phyloP scores from a whole-genome alignment of 2,797 vertebrate genomes.

The Malacoctenus gilli region DNA sequence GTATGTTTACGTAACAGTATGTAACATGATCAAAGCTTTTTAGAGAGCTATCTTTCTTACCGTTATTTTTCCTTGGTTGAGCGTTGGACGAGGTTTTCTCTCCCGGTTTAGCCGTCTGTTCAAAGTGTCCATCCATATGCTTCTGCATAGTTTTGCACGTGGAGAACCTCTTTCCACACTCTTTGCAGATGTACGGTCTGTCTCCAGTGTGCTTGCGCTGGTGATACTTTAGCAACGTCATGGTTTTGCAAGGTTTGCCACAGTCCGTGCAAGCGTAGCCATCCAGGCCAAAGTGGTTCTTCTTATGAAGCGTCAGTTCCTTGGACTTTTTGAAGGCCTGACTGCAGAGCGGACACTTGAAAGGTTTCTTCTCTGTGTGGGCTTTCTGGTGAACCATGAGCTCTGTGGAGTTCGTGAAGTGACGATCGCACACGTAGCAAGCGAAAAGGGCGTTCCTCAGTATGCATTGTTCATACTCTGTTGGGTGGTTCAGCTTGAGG shows the following conservation, averaged over 20 bases:
- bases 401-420: constrained; percentile 85
- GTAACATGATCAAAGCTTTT: background rate
- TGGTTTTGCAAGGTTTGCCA: constrained; percentile 82
- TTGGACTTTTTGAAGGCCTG: constrained; percentile 78
- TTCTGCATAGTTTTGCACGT: constrained; percentile 80
- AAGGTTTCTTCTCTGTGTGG: constrained; percentile 81
- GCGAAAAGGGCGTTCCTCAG: constrained; percentile 82
- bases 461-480: constrained; percentile 83
- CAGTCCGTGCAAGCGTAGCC: constrained; percentile 83
- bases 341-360: constrained; percentile 81
- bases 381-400: constrained; percentile 84
- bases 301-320: constrained; percentile 82
- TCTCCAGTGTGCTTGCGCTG: constrained; percentile 84
- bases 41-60: constrained; percentile 54
- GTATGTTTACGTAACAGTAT: no score
- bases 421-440: constrained; percentile 85
- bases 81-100: constrained; percentile 31
- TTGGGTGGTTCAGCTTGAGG: constrained; percentile 84
- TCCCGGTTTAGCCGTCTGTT: constrained; percentile 22
- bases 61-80: constrained; percentile 59
- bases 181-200: constrained; percentile 81
- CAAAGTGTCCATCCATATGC: constrained; percentile 74
- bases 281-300: constrained; percentile 77
- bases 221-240: constrained; percentile 84
- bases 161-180: constrained; percentile 83